Percentiles rank a stretch among this genome's conserved stretches.
phyloP scores from a whole-genome alignment of 2,888 invertebrate genomes.

The Dascillus cervinus region DNA sequence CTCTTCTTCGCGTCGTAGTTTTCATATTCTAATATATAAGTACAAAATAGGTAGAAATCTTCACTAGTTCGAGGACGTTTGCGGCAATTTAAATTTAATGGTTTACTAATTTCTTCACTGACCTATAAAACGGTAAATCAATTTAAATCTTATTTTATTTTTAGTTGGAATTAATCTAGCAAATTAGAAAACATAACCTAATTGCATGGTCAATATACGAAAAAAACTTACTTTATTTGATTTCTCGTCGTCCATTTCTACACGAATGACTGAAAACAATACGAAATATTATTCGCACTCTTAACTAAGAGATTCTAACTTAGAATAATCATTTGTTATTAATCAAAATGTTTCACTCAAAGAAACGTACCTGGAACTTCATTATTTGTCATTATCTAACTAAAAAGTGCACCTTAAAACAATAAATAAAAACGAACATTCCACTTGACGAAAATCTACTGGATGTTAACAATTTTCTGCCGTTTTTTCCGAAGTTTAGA shows the following conservation, averaged over 20 bases:
- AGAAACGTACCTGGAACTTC: constrained; percentile 32
- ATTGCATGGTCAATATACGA: constrained; percentile 19
- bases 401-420: constrained; percentile 14
- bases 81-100: constrained; percentile 11
- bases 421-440: constrained; percentile 8
- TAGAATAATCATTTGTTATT: constrained; percentile 11
- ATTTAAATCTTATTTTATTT: too few species aligned
- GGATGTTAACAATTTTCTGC: too few species aligned
- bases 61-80: constrained; percentile 44
- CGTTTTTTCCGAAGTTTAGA: constrained; percentile 17
- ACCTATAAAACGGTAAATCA: too few species aligned
- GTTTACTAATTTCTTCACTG: too few species aligned
- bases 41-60: constrained; percentile 48
- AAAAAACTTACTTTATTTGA: constrained; percentile 25
- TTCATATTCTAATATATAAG: constrained; percentile 47
- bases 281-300: constrained; percentile 13
- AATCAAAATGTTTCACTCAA: constrained; percentile 14
- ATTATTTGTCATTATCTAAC: constrained; percentile 33
- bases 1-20: constrained; percentile 44
- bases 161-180: too few species aligned
- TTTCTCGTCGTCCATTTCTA: constrained; percentile 32
- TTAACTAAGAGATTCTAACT: constrained; percentile 13
- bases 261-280: too few species aligned
- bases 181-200: constrained; percentile 24
- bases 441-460: constrained; percentile 8